Base-by-base conservation (phyloP, 1,140 invertebrate genomes). In the Berghia stephanieae region DNA sequence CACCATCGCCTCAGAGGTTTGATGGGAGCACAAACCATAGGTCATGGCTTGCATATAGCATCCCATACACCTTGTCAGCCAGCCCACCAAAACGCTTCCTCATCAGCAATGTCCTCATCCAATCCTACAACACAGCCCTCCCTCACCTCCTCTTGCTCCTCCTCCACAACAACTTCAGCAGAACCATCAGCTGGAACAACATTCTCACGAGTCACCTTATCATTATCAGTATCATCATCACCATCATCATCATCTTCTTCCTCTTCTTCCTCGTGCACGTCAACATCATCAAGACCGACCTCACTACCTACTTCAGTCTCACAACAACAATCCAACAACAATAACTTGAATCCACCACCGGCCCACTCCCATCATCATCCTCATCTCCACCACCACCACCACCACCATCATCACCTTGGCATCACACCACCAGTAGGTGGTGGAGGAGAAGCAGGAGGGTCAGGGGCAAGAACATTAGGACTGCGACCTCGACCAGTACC, bases 381-480 rank as follows among this genome's bases (percentile, higher is more conserved):
- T 16, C 89, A 90, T 27, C 89, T 86, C 68, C 88, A 88, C 75
- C 85, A 86, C 63, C 93, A 79, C 93, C 94, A 83, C 73, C 83
- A 86, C 63, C 85, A 86, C 52, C 86, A 71, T 18, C 44, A 49
- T 31, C 60, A 34, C 21, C 27, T 36, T 27, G 60, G 60, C 6
- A 27, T 24, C 57, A 60, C 8, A 60, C 31, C 6, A 8, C 57
- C 24, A 60, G 18, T 24, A n/a, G n/a, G n/a, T 60, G 57, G 6
- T 27, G 18, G 31, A 27, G 57, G 8, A 24, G 8, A 60, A 27
- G 57, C 57, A 31, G 31, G 6, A 4, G 2, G 31, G 18, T 10
- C 5, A 16, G 60, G 24, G 31, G 8, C 8, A 8, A 6, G 21
- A 18, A 8, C 31, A 18, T 60, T 27, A 60, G 57, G 10, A 18